These are phyloP conservation scores for Phyllotis vaccarum DNA, from an alignment of 2,797 vertebrate species.

Conservation along the genomic window DNA sequence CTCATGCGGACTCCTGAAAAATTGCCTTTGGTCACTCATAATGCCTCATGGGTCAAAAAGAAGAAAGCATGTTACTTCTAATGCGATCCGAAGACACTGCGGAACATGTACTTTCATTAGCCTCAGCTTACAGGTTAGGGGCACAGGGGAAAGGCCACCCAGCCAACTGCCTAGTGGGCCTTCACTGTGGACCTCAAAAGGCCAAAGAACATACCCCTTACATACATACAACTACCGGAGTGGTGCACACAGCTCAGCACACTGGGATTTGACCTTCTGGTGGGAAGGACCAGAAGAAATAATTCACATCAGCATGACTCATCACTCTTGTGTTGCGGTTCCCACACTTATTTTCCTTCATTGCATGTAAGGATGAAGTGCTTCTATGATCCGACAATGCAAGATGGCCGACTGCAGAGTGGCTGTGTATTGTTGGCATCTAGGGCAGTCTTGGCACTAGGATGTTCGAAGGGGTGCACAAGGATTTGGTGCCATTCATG, in stretches of 20 bases:
- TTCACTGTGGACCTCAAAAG: neutral
- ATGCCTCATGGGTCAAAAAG: neutral
- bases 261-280: neutral
- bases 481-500: neutral
- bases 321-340: neutral
- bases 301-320: neutral
- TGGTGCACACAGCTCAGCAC: neutral
- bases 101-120: neutral
- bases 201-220: neutral
- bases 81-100: neutral
- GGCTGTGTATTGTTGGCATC: neutral
- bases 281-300: conserved; percentile 6
- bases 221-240: neutral
- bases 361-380: conserved; percentile 30
- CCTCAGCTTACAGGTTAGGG: neutral
- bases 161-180: neutral
- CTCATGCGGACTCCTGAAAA: neutral
- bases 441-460: neutral
- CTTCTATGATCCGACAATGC: neutral
- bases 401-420: neutral
- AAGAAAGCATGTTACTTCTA: neutral
- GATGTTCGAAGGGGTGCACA: neutral
- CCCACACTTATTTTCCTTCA: conserved; percentile 4
- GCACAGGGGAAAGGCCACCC: neutral
- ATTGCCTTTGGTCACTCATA: neutral